These are phyloP conservation scores for Bubo bubo DNA, from an alignment of 2,113 vertebrate species.

Conservation along the genomic window DNA sequence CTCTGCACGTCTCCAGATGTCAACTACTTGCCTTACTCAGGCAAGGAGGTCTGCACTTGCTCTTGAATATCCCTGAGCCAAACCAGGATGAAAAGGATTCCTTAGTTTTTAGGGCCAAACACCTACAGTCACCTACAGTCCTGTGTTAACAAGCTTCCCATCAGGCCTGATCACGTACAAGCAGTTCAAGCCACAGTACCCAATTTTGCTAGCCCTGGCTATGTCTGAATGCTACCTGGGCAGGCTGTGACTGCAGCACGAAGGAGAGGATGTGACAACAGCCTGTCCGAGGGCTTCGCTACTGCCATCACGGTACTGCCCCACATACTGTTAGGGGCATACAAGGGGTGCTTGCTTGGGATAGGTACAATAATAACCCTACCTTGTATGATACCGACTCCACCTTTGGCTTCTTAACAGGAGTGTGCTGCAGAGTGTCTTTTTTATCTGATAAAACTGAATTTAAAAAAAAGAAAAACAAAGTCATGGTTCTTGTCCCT, in stretches of 20 bases:
- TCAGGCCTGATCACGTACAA: background rate
- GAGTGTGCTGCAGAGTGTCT: constrained; percentile 82
- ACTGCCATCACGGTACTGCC: background rate
- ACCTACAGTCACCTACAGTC: background rate
- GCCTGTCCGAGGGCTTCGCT: background rate
- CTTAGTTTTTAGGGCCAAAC: background rate
- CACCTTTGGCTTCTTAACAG: constrained; percentile 87
- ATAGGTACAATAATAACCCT: background rate
- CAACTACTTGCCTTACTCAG: background rate
- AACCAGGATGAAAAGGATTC: background rate
- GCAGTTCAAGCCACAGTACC: background rate
- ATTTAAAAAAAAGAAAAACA: background rate
- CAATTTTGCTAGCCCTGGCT: background rate
- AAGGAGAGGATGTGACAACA: background rate
- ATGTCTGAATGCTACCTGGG: background rate
- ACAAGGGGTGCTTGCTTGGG: background rate
- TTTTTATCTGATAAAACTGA: constrained; percentile 92
- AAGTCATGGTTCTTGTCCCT: background rate
- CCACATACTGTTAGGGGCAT: background rate
- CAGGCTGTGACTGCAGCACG: background rate
- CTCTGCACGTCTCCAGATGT: background rate
- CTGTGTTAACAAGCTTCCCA: background rate
- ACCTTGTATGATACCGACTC: constrained; percentile 86
- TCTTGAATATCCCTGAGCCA: background rate
- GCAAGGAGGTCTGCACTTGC: background rate